Conservation (phyloP, 1,140 invertebrate species). For the Popillia japonica region DNA sequence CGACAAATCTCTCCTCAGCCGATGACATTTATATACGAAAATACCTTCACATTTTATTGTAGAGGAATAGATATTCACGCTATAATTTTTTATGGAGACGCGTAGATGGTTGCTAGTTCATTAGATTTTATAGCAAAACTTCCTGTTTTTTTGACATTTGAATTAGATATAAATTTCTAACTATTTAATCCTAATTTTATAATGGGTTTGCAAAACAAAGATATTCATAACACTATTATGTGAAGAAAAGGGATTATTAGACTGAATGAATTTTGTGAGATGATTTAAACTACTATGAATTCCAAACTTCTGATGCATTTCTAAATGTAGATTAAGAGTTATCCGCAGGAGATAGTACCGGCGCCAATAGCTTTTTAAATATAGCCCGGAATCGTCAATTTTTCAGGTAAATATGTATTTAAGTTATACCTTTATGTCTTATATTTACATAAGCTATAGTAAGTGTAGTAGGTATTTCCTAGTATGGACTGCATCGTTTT, state of each 20-base stretch:
- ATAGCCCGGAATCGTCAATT: no score
- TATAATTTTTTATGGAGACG: background rate
- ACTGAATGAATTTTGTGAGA: background rate
- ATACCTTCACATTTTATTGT: slow-evolving; percentile 23
- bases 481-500: no score
- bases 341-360: no score
- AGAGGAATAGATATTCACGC: background rate
- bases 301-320: background rate
- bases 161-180: slow-evolving; percentile 4
- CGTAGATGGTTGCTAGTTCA: background rate
- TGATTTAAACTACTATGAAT: background rate
- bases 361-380: no score
- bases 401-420: no score
- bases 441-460: no score
- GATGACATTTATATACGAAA: slow-evolving; percentile 32
- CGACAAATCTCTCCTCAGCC: slow-evolving; percentile 5
- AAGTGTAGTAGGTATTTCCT: no score
- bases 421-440: no score
- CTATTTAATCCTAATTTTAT: slow-evolving; percentile 29
- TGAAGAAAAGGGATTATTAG: background rate
- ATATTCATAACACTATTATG: slow-evolving; percentile 10
- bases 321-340: no score
- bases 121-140: slow-evolving; percentile 22
- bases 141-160: slow-evolving; percentile 5
- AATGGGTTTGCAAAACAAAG: slow-evolving; percentile 18